phyloP scores from a whole-genome alignment of 2,888 invertebrate species.

The Macrosiphum euphorbiae region DNA sequence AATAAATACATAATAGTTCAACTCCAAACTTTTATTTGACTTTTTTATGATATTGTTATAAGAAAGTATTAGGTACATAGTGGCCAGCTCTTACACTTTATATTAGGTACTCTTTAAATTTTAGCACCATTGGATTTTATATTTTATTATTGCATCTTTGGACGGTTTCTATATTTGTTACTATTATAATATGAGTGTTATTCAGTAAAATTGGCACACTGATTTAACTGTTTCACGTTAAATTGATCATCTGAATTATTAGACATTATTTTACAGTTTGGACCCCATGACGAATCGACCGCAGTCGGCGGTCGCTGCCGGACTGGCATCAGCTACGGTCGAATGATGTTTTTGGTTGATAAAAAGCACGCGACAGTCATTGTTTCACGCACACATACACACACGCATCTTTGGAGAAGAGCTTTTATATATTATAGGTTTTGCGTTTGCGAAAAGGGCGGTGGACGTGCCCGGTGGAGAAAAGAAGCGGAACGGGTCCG shows the following conservation, averaged over 20 bases:
- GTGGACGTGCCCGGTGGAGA: background rate
- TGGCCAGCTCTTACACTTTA: background rate
- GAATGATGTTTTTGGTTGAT: slow-evolving; percentile 10
- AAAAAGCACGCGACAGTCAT: slow-evolving; percentile 27
- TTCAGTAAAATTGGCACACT: background rate
- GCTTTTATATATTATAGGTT: slow-evolving; percentile 37
- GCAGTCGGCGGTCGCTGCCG: background rate
- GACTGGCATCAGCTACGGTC: background rate
- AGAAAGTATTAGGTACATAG: background rate
- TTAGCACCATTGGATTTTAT: background rate
- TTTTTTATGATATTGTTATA: background rate
- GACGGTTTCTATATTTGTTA: background rate
- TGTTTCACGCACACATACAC: background rate
- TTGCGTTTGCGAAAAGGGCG: background rate
- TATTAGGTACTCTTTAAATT: background rate
- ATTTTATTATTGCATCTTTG: background rate
- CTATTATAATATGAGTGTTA: background rate
- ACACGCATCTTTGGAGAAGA: background rate
- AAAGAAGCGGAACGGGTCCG: background rate
- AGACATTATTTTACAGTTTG: background rate
- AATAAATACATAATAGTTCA: too few relatives aligned
- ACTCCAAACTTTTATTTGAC: background rate
- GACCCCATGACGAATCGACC: background rate
- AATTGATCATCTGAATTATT: background rate
- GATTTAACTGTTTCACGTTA: background rate